Evolutionary conservation across 35 echinoderm and acorn worm species (phyloP).

Genomic region (Lytechinus variegatus): DNA sequence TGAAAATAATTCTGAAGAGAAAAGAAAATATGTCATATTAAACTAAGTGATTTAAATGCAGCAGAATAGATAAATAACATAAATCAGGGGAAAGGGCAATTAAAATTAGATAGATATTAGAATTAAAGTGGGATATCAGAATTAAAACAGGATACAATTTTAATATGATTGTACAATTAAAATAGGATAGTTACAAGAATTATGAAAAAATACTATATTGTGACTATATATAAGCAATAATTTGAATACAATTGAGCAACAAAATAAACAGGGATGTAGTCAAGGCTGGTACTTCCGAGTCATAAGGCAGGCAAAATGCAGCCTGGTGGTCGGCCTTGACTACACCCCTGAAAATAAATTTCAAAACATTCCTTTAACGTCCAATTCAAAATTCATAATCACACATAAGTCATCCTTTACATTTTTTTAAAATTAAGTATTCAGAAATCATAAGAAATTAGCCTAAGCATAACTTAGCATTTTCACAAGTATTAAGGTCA

Average conservation of each 20-base stretch:
- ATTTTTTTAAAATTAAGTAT: neutral
- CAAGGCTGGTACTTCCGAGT: too few species aligned
- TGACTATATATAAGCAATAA: neutral
- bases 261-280: neutral
- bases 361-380: neutral
- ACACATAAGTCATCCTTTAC: neutral
- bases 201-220: neutral
- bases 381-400: neutral
- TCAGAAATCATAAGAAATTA: neutral
- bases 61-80: neutral
- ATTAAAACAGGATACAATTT: too few species aligned
- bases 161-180: too few species aligned
- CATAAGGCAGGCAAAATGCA: too few species aligned
- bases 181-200: too few species aligned
- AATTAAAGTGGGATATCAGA: too few species aligned
- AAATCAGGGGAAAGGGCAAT: neutral
- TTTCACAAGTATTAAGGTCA: neutral
- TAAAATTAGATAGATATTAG: neutral
- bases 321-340: too few species aligned
- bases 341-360: neutral
- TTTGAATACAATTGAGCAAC: neutral
- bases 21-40: neutral
- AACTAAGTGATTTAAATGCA: neutral
- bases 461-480: neutral
- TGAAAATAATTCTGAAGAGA: neutral